phyloP scores from a whole-genome alignment of 2,888 invertebrate genomes.

The Villa cingulata region DNA sequence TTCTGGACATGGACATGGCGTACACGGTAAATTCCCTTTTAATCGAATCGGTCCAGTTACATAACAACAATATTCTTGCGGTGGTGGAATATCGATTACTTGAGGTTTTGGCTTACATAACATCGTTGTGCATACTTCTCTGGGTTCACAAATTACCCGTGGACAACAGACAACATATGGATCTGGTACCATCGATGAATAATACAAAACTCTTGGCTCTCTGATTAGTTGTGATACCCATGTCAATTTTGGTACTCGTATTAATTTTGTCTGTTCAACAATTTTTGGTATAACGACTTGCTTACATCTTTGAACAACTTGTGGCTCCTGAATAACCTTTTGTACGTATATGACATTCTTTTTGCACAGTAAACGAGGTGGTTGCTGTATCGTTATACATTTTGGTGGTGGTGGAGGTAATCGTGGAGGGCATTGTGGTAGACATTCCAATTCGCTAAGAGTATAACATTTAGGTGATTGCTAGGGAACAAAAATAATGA shows the following conservation, averaged over 20 bases:
- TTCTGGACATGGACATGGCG: slow-evolving; percentile 21
- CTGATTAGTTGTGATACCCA: slow-evolving; percentile 30
- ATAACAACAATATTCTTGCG: slow-evolving; percentile 29
- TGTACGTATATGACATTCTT: slow-evolving; percentile 31
- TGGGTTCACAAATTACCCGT: slow-evolving; percentile 27
- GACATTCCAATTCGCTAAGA: slow-evolving; percentile 25
- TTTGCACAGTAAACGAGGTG: slow-evolving; percentile 27
- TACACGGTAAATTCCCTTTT: slow-evolving; percentile 25
- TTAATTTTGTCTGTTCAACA: slow-evolving; percentile 28
- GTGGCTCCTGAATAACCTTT: slow-evolving; percentile 27
- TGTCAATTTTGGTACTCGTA: slow-evolving; percentile 27
- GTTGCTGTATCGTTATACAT: slow-evolving; percentile 30
- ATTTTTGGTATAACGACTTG: slow-evolving; percentile 29
- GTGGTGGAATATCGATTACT: slow-evolving; percentile 29
- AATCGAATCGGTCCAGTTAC: slow-evolving; percentile 27
- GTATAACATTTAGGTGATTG: slow-evolving; percentile 28
- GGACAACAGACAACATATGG: slow-evolving; percentile 30
- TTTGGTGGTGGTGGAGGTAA: slow-evolving; percentile 27
- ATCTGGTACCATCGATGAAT: slow-evolving; percentile 28
- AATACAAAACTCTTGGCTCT: slow-evolving; percentile 29
- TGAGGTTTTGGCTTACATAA: slow-evolving; percentile 32
- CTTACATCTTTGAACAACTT: slow-evolving; percentile 28
- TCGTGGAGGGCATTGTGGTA: slow-evolving; percentile 29
- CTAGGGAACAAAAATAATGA: too few relatives aligned
- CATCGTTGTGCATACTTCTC: slow-evolving; percentile 30